Percentiles rank a stretch among this genome's conserved stretches.
These are phyloP conservation scores for Sycobia sp. DNA, from an alignment of 1,140 invertebrate genomes.

Conservation along the genomic window DNA sequence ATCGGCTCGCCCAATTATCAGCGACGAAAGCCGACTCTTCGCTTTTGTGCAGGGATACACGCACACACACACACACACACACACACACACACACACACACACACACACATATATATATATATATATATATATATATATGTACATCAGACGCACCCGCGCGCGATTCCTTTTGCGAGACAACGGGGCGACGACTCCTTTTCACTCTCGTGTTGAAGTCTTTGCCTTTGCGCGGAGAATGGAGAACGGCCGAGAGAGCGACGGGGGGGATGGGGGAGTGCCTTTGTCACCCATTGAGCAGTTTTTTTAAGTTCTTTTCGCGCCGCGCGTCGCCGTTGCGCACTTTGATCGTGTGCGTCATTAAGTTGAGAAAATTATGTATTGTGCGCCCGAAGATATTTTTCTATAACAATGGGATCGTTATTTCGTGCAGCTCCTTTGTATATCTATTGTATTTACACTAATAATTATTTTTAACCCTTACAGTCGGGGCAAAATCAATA, in stretches of 20 bases:
- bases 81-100: too few relatives aligned
- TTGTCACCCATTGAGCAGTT: neutral
- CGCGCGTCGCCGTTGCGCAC: neutral
- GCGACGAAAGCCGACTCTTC: conserved; percentile 40
- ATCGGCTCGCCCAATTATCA: conserved; percentile 58
- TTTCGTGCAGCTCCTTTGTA: too few relatives aligned
- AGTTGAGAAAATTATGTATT: neutral
- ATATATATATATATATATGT: too few relatives aligned
- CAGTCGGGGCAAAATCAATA: too few relatives aligned
- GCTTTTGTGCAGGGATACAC: too few relatives aligned
- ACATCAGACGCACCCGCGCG: conserved; percentile 1
- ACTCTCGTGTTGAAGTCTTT: conserved; percentile 6
- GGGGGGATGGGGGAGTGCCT: neutral
- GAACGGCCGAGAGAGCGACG: neutral
- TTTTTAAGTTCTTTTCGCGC: conserved; percentile 10
- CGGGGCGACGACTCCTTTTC: too few relatives aligned
- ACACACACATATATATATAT: too few relatives aligned
- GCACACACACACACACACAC: too few relatives aligned
- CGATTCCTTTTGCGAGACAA: conserved; percentile 13
- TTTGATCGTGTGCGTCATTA: conserved; percentile 22
- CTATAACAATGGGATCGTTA: too few relatives aligned
- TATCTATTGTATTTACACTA: too few relatives aligned
- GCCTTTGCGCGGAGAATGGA: too few relatives aligned
- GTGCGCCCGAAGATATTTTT: neutral
- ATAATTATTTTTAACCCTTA: too few relatives aligned